These are phyloP conservation scores for Macquaria australasica DNA, from an alignment of 2,113 vertebrate genomes.

Conservation along the genomic window DNA sequence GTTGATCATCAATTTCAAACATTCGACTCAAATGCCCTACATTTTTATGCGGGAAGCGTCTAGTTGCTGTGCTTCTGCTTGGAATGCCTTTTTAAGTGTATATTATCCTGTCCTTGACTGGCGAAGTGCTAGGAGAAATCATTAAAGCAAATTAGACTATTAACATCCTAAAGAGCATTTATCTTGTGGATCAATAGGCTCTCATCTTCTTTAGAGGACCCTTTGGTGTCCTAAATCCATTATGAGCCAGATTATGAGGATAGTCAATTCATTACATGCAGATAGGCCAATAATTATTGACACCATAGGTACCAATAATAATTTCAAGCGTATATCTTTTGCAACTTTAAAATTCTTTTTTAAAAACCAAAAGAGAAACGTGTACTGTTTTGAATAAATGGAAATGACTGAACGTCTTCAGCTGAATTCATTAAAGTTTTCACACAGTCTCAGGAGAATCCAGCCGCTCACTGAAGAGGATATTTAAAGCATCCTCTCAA, in stretches of 20 bases:
- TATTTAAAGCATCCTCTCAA: conserved; percentile 72
- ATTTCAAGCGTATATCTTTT: conserved; percentile 83
- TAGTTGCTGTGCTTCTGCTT: conserved; percentile 73
- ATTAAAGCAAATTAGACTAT: conserved; percentile 90
- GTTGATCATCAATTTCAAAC: conserved; percentile 82
- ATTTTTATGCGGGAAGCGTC: conserved; percentile 84
- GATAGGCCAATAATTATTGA: conserved; percentile 94
- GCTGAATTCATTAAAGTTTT: conserved; percentile 64
- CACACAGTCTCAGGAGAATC: conserved; percentile 55
- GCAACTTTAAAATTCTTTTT: conserved; percentile 34
- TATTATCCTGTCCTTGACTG: conserved; percentile 87
- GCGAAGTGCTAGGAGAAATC: conserved; percentile 84
- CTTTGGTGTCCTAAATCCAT: conserved; percentile 94
- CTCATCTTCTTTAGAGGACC: conserved; percentile 93
- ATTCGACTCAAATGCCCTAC: conserved; percentile 80
- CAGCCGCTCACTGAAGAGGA: conserved; percentile 60
- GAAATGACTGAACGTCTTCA: conserved; percentile 35
- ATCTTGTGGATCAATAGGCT: conserved; percentile 94
- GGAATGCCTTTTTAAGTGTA: conserved; percentile 85
- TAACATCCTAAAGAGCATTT: conserved; percentile 92
- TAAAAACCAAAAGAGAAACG: conserved; percentile 21
- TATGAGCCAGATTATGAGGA: conserved; percentile 92
- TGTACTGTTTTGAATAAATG: conserved; percentile 36
- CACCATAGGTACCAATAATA: conserved; percentile 89
- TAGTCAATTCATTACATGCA: conserved; percentile 93